Conservation (phyloP, 2,888 invertebrate species). For the Leptinotarsa rubiginosa region DNA sequence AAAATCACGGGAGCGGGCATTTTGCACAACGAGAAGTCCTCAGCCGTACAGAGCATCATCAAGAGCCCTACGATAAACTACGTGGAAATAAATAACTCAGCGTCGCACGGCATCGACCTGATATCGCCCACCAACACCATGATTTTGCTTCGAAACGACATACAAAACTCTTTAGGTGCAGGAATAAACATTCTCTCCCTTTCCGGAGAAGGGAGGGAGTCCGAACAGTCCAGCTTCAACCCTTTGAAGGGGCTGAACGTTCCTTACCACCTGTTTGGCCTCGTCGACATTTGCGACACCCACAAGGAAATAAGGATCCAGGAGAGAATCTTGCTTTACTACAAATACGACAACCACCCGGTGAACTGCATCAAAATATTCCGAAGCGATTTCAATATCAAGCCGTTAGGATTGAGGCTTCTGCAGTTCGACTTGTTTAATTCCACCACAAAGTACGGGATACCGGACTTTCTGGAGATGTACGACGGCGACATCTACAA, state of each 20-base stretch:
- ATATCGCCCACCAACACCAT: conserved; percentile 88
- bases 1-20: conserved; percentile 94
- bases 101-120: conserved; percentile 92
- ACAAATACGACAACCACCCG: conserved; percentile 96
- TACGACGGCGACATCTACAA: conserved; percentile 96
- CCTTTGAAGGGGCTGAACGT: conserved; percentile 85
- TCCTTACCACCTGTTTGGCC: conserved; percentile 91
- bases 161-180: conserved; percentile 86
- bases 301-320: conserved; percentile 91
- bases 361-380: conserved; percentile 98
- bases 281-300: conserved; percentile 96
- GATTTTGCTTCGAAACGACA: conserved; percentile 79
- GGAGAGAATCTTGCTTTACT: conserved; percentile 91
- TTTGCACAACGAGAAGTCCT: conserved; percentile 93
- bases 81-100: conserved; percentile 86
- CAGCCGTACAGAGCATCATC: conserved; percentile 90
- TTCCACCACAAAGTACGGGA: conserved; percentile 83
- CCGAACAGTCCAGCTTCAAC: conserved; percentile 87
- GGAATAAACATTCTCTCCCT: conserved; percentile 91
- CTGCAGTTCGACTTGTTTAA: conserved; percentile 94
- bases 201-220: conserved; percentile 92
- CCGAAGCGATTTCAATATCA: conserved; percentile 84
- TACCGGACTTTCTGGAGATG: conserved; percentile 85
- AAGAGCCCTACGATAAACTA: conserved; percentile 85
- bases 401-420: conserved; percentile 89